These are phyloP conservation scores for Onchidella celtica DNA, from an alignment of 2,888 invertebrate genomes.

Conservation along the genomic window DNA sequence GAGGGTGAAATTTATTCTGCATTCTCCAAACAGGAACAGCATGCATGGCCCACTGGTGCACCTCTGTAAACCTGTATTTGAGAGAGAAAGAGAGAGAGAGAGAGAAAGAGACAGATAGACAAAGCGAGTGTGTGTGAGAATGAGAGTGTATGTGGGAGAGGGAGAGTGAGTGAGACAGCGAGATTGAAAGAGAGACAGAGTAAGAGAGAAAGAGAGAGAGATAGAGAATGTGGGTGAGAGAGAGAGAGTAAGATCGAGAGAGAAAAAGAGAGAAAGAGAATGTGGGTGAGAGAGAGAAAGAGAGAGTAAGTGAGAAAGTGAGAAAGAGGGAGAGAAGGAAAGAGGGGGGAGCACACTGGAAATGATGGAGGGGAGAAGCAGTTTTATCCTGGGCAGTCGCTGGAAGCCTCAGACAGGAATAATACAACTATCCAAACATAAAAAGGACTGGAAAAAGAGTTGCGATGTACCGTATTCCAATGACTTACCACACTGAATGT, in stretches of 20 bases:
- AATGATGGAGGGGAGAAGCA: neutral
- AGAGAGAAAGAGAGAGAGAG: constrained; percentile 18
- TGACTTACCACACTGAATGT: constrained; percentile 13
- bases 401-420: no score
- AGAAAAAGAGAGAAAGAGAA: constrained; percentile 20
- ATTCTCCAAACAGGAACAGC: no score
- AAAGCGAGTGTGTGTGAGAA: constrained; percentile 54
- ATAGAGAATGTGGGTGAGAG: constrained; percentile 30
- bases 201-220: constrained; percentile 53
- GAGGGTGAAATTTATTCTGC: no score
- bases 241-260: constrained; percentile 20
- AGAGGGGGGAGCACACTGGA: neutral
- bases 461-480: no score
- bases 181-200: constrained; percentile 5
- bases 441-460: no score
- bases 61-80: no score
- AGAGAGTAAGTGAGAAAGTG: constrained; percentile 25
- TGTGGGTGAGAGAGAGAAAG: no score
- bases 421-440: no score
- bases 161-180: constrained; percentile 40
- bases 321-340: constrained; percentile 18
- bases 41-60: no score
- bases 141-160: constrained; percentile 44
- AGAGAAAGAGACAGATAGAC: constrained; percentile 53
- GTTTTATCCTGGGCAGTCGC: no score